phyloP scores from a whole-genome alignment of 2,888 invertebrate species.

The Dolichomitus sp. region DNA sequence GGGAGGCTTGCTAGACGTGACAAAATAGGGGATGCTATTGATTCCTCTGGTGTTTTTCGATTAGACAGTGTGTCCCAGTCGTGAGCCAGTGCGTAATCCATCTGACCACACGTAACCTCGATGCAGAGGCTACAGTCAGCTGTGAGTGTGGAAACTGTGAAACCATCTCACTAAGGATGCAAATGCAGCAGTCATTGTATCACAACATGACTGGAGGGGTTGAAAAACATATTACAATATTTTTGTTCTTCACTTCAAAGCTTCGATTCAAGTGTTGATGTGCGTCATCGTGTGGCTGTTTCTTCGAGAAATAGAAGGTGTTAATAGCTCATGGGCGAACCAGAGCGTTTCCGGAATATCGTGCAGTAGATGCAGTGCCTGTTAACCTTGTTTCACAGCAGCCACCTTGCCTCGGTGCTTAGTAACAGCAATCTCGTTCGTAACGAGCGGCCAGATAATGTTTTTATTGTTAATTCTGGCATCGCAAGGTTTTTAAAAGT shows the following conservation, averaged over 20 bases:
- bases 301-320: neutral
- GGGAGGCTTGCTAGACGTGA: neutral
- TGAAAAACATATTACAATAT: neutral
- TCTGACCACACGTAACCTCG: constrained; percentile 71
- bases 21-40: constrained; percentile 13
- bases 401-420: constrained; percentile 62
- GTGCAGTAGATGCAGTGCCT: constrained; percentile 59
- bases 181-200: neutral
- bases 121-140: constrained; percentile 74
- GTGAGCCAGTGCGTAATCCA: constrained; percentile 37
- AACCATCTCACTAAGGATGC: neutral
- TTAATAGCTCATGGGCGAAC: neutral
- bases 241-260: neutral
- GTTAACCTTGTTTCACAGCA: constrained; percentile 71
- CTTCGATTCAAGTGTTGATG: neutral
- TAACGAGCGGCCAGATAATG: neutral
- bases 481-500: neutral
- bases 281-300: neutral
- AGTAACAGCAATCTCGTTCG: constrained; percentile 40
- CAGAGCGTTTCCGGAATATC: constrained; percentile 28
- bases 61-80: neutral
- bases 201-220: neutral
- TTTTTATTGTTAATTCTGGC: neutral
- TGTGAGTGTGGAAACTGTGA: constrained; percentile 69
- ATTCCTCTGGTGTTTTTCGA: constrained; percentile 15